phyloP scores from a whole-genome alignment of 2,797 vertebrate species.

The Numenius phaeopus region DNA sequence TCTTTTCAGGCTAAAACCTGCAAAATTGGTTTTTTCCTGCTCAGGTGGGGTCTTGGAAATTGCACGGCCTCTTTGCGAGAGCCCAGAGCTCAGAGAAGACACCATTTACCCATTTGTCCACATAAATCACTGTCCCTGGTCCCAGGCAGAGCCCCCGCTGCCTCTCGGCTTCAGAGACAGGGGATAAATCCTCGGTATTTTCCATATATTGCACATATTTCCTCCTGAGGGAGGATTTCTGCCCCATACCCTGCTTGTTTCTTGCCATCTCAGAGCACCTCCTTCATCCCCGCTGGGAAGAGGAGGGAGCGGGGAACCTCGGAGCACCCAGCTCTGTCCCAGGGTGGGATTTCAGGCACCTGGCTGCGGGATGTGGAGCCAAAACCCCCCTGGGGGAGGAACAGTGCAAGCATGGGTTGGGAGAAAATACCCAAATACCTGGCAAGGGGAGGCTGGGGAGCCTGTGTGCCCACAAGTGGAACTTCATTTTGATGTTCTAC shows the following conservation, averaged over 20 bases:
- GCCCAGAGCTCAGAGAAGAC: neutral
- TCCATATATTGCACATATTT: neutral
- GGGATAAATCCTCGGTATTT: neutral
- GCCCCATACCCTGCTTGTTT: neutral
- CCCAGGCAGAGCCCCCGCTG: neutral
- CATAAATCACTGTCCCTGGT: neutral
- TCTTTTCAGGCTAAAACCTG: too few species aligned
- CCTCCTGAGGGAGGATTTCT: neutral
- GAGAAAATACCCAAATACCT: neutral
- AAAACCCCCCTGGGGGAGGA: neutral
- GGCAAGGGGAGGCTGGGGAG: fast-evolving
- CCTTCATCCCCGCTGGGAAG: neutral
- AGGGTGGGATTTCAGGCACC: neutral
- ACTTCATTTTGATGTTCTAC: neutral
- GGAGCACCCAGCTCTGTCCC: neutral
- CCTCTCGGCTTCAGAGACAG: neutral
- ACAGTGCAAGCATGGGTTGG: fast-evolving
- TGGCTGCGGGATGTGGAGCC: neutral
- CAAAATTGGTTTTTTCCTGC: too few species aligned
- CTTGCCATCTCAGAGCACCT: neutral
- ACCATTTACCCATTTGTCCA: fast-evolving
- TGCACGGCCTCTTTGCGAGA: too few species aligned
- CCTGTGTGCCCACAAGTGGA: fast-evolving
- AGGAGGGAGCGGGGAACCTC: neutral
- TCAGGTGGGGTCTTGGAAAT: too few species aligned